These are phyloP conservation scores for Drosophila pseudoobscura DNA, from an alignment of 1,140 invertebrate genomes.

Conservation along the genomic window DNA sequence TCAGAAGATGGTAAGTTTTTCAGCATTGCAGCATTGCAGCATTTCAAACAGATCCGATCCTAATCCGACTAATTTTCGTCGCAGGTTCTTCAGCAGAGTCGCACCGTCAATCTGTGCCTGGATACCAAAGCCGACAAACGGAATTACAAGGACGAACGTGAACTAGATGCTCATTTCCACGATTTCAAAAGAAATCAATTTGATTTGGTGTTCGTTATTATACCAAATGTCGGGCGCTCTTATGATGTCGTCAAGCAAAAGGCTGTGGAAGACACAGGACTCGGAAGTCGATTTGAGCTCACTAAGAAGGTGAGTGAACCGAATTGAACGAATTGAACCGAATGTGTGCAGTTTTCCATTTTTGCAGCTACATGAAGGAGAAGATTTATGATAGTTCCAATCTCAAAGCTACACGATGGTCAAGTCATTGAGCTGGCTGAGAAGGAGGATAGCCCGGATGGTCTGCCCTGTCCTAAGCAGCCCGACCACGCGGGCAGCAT, in stretches of 20 bases:
- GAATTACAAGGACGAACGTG: slow-evolving; percentile 30
- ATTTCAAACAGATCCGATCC: no score
- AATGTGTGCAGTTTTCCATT: no score
- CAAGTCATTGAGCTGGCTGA: slow-evolving; percentile 50
- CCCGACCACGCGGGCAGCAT: no score
- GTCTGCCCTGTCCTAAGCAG: background rate
- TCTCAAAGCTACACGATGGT: slow-evolving; percentile 39
- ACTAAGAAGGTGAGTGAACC: slow-evolving; percentile 83
- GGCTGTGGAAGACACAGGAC: slow-evolving; percentile 86
- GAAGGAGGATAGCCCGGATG: background rate
- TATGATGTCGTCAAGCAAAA: slow-evolving; percentile 88
- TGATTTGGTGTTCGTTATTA: slow-evolving; percentile 84
- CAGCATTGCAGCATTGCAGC: no score
- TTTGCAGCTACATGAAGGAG: slow-evolving; percentile 67
- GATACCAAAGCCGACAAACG: slow-evolving; percentile 31
- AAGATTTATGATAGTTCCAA: slow-evolving; percentile 43
- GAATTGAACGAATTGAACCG: no score
- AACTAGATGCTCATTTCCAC: slow-evolving; percentile 42
- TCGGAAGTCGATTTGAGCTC: slow-evolving; percentile 84
- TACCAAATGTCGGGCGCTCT: slow-evolving; percentile 84
- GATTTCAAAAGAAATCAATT: slow-evolving; percentile 1
- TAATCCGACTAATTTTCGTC: no score
- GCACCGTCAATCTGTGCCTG: background rate
- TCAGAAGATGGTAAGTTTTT: no score
- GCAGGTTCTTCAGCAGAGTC: no score